These are phyloP conservation scores for Astreopora myriophthalma DNA, from an alignment of 64 coral and sea anemone species.

Conservation along the genomic window DNA sequence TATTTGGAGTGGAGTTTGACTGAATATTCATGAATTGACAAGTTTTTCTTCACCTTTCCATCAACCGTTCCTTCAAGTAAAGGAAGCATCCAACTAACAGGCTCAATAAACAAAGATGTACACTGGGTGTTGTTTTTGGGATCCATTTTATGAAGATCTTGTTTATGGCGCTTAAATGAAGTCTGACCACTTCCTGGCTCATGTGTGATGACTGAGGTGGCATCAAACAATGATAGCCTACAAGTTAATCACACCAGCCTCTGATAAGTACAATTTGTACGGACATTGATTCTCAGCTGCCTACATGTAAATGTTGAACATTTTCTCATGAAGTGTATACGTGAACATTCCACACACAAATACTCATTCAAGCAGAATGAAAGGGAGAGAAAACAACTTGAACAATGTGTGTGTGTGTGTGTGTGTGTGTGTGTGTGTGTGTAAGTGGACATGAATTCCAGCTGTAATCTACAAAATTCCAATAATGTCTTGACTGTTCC, in stretches of 20 bases:
- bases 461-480: too few species aligned
- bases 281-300: too few species aligned
- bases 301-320: too few species aligned
- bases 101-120: constrained; percentile 85
- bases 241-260: background rate
- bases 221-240: constrained; percentile 63
- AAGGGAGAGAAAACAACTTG: too few species aligned
- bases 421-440: too few species aligned
- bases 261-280: background rate
- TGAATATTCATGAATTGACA: too few species aligned
- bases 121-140: constrained; percentile 8
- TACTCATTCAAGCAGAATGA: background rate
- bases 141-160: background rate
- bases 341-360: too few species aligned
- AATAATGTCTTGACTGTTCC: too few species aligned
- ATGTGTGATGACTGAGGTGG: constrained; percentile 49
- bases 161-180: constrained; percentile 68
- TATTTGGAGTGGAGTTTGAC: too few species aligned
- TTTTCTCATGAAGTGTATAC: too few species aligned
- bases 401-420: too few species aligned
- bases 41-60: constrained; percentile 84
- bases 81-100: constrained; percentile 80
- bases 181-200: constrained; percentile 65
- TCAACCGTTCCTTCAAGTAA: constrained; percentile 75
- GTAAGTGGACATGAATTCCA: too few species aligned